These are phyloP conservation scores for Drosophila crucigera DNA, from an alignment of 2,888 invertebrate species.

Conservation along the genomic window DNA sequence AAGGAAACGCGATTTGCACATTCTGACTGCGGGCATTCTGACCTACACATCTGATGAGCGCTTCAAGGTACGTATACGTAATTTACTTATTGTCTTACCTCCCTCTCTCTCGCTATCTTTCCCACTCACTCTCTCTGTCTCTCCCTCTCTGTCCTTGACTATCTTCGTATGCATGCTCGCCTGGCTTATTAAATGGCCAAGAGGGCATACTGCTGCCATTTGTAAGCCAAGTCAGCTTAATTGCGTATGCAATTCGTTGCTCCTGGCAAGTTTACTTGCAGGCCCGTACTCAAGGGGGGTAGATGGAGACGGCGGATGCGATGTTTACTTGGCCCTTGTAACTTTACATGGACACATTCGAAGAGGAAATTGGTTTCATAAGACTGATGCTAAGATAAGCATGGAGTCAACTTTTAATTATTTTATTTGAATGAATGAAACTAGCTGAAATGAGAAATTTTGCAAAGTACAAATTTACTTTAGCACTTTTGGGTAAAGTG, in stretches of 20 bases:
- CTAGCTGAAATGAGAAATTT: background rate
- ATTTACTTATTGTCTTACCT: constrained; percentile 41
- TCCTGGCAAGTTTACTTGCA: constrained; percentile 7
- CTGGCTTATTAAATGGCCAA: constrained; percentile 67
- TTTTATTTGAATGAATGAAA: background rate
- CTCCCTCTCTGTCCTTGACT: background rate
- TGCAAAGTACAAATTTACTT: background rate
- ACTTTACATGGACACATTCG: background rate
- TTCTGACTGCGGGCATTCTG: constrained; percentile 93
- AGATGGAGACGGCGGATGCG: accelerated
- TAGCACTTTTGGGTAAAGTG: too few relatives aligned
- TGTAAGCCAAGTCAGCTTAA: constrained; percentile 72
- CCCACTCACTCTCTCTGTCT: background rate
- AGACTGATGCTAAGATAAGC: background rate
- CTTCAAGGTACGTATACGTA: constrained; percentile 88
- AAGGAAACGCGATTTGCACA: constrained; percentile 94
- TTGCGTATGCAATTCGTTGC: constrained; percentile 71
- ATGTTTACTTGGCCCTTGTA: background rate
- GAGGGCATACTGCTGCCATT: constrained; percentile 46
- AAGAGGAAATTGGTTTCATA: background rate
- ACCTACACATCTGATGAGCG: constrained; percentile 95
- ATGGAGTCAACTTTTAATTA: background rate
- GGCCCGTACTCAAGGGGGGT: background rate
- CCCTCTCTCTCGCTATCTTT: background rate
- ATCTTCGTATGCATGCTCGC: background rate